phyloP scores from a whole-genome alignment of 2,113 vertebrate genomes.

The Anser brachyrhynchus region DNA sequence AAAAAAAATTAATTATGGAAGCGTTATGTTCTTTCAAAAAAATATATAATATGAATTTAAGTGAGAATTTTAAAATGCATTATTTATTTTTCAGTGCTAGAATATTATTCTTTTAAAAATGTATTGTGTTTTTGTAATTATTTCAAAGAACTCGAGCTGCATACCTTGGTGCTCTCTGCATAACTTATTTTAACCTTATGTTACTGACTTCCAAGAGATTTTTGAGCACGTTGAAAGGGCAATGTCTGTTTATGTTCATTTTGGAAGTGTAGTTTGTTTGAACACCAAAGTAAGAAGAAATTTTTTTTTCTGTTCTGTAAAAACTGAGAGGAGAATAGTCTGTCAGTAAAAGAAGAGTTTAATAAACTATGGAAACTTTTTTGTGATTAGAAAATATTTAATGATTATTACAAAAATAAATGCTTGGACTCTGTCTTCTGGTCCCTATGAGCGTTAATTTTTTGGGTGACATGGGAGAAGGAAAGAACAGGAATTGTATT shows the following conservation, averaged over 20 bases:
- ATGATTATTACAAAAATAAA: conserved; percentile 58
- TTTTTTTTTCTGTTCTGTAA: neutral
- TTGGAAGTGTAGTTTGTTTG: neutral
- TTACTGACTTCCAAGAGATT: neutral
- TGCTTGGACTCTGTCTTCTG: conserved; percentile 34
- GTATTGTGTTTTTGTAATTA: neutral
- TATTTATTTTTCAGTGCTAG: conserved; percentile 43
- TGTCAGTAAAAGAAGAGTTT: neutral
- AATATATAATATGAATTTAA: neutral
- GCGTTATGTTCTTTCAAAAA: neutral
- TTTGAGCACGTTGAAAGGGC: neutral
- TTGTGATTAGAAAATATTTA: conserved; percentile 41
- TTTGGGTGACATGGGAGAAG: neutral
- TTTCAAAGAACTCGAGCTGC: neutral
- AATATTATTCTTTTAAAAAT: neutral
- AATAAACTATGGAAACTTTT: neutral
- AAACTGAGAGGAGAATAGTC: neutral
- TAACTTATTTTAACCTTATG: conserved; percentile 8
- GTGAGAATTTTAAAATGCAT: neutral
- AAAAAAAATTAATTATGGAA: neutral
- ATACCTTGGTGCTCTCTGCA: neutral
- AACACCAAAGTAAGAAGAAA: neutral
- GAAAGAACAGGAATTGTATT: neutral
- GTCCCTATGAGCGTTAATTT: neutral
- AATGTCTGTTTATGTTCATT: neutral